Conservation (phyloP, 2,888 invertebrate species). For the Miltochrista miniata region DNA sequence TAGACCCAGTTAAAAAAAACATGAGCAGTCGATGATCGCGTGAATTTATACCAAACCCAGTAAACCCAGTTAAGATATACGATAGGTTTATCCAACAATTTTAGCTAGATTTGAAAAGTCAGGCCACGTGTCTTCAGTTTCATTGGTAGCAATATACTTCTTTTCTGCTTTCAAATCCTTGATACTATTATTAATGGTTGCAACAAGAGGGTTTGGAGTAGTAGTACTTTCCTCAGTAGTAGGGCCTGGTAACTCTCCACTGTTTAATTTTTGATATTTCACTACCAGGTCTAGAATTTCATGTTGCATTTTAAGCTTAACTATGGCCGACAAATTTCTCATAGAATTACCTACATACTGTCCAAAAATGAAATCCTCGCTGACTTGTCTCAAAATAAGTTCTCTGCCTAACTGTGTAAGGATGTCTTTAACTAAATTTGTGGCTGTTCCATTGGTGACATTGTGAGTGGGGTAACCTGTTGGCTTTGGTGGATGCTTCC, state of each 20-base stretch:
- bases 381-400: slow-evolving; percentile 59
- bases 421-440: slow-evolving; percentile 59
- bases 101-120: slow-evolving; percentile 72
- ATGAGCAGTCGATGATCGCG: too few relatives aligned
- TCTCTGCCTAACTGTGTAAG: slow-evolving; percentile 63
- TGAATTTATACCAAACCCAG: too few relatives aligned
- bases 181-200: slow-evolving; percentile 8
- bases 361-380: slow-evolving; percentile 77
- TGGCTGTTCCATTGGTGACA: slow-evolving; percentile 28
- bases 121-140: slow-evolving; percentile 71
- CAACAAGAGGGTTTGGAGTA: neutral
- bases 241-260: slow-evolving; percentile 28
- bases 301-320: slow-evolving; percentile 66
- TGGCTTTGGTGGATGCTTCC: slow-evolving; percentile 42
- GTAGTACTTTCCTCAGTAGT: slow-evolving; percentile 20
- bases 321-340: slow-evolving; percentile 61
- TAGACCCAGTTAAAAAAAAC: too few relatives aligned
- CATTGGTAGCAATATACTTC: slow-evolving; percentile 45
- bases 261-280: slow-evolving; percentile 51
- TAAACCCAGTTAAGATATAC: too few relatives aligned
- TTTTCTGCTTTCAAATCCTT: slow-evolving; percentile 52
- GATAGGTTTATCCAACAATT: slow-evolving; percentile 55
- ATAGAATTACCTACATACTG: slow-evolving; percentile 70
- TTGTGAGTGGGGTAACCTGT: neutral
- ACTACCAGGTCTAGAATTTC: slow-evolving; percentile 69